Base-by-base conservation (phyloP, 2,888 invertebrate species). In the Blera fallax region DNA sequence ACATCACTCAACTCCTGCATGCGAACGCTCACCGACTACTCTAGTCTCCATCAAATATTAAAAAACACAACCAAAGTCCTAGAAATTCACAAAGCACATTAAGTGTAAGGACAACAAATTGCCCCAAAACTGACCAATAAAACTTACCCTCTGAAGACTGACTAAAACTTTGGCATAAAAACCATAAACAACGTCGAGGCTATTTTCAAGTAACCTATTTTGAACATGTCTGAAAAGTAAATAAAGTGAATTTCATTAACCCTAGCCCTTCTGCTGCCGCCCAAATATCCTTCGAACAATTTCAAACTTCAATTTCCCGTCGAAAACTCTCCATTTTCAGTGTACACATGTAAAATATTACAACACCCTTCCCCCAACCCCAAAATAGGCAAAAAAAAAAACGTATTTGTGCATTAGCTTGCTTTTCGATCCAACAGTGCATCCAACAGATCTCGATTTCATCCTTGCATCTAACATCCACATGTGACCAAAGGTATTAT, bases 401-500 rank as follows among this genome's bases (percentile, higher is more conserved):
- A 21, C 14, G 14, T 18, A 45, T 52, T 67, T 69, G 69, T 65
- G 27, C 37, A 34, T 34, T 62, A 45, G 54, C 45, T 74, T 54
- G 27, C 67, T 45, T 27, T 40, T 40, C 56, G 52, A 48, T 62
- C 37, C 24, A 62, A 62, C 27, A 27, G 18, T 34, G 64, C 74
- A 69, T 67, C 62, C 60, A 24, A 32, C 62, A 56, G 45, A 72
- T 78, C 65, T 72, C 60, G 58, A 62, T 74, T 58, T 67, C 58
- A 64, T 70, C 56, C 64, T 48, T 37, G 48, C 45, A 70, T 37
- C 27, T 43, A 52, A 21, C 52, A 52, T 16, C 18, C 48, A 74
- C 52, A 80, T 80, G 84, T 85, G 84, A 70, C 80, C 84, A 65
- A 76, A 67, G 54, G 56, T 64, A 74, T 79, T 80, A 80, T 80